Evolutionary conservation across 2,797 vertebrate genomes (phyloP).

Genomic region (Microctenopoma steveboyesi): DNA sequence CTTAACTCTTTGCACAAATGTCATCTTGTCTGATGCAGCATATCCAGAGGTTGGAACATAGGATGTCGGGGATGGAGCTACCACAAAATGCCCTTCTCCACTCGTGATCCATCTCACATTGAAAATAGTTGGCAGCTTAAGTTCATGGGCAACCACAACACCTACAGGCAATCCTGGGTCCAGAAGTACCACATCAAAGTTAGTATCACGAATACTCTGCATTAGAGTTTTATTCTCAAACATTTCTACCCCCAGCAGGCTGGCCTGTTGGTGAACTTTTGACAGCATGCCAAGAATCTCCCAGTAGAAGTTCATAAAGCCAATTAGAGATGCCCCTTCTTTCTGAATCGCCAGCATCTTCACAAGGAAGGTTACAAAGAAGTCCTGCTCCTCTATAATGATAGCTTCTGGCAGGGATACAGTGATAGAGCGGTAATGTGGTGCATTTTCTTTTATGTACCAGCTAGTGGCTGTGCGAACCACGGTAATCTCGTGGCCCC

Average conservation of each 20-base stretch:
- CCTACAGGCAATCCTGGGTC: constrained; percentile 77
- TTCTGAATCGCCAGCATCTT: constrained; percentile 71
- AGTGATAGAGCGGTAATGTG: constrained; percentile 76
- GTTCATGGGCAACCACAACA: constrained; percentile 78
- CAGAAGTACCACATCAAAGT: constrained; percentile 75
- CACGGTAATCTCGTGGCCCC: constrained; percentile 79
- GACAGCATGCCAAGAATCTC: constrained; percentile 61
- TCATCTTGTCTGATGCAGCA: constrained; percentile 66
- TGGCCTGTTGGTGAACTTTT: constrained; percentile 65
- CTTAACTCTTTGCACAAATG: constrained; percentile 66
- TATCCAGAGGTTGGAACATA: constrained; percentile 74
- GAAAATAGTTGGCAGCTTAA: constrained; percentile 75
- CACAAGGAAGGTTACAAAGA: constrained; percentile 63
- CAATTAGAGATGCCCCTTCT: constrained; percentile 13
- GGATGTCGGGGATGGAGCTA: constrained; percentile 78
- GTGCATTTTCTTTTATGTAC: constrained; percentile 77
- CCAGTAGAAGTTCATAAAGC: constrained; percentile 64
- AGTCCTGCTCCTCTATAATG: constrained; percentile 71
- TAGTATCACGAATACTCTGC: constrained; percentile 63
- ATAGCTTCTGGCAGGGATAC: constrained; percentile 69
- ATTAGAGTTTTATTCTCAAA: constrained; percentile 76
- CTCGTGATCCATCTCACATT: constrained; percentile 79
- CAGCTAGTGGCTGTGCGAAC: constrained; percentile 76
- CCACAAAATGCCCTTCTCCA: constrained; percentile 76
- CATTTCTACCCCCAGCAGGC: constrained; percentile 70